Conservation (phyloP, 2,888 invertebrate species). For the Ormyrus labotus region DNA sequence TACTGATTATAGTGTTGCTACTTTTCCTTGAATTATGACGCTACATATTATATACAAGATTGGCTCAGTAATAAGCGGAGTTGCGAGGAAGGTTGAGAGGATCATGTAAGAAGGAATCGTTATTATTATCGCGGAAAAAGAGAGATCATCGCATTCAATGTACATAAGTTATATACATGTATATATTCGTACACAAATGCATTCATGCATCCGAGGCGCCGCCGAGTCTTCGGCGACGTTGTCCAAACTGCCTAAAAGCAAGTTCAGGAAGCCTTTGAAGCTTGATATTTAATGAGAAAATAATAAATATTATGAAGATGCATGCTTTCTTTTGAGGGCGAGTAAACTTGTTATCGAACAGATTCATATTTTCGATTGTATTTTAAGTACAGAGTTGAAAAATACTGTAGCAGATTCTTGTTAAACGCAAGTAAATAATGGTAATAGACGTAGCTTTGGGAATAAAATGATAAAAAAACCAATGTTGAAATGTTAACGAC, state of each 20-base stretch:
- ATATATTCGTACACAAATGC: conserved; percentile 2
- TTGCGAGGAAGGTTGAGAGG: background rate
- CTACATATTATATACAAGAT: background rate
- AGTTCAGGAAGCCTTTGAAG: conserved; percentile 53
- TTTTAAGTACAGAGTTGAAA: conserved; percentile 51
- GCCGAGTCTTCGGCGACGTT: conserved; percentile 32
- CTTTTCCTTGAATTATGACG: conserved; percentile 16
- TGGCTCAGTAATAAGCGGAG: no score
- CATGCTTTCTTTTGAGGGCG: conserved; percentile 49
- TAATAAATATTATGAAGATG: conserved; percentile 11
- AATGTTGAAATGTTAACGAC: conserved; percentile 19
- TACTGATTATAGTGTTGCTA: conserved; percentile 15
- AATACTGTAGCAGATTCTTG: conserved; percentile 40
- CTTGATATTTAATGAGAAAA: conserved; percentile 24
- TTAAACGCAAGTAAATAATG: conserved; percentile 35
- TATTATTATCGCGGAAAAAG: conserved; percentile 18
- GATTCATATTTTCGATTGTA: conserved; percentile 56
- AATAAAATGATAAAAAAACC: background rate
- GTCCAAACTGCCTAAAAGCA: conserved; percentile 57
- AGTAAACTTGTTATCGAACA: conserved; percentile 49
- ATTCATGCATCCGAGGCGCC: conserved; percentile 33
- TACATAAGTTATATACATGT: conserved; percentile 35
- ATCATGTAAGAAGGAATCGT: conserved; percentile 6
- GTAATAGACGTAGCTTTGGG: conserved; percentile 11
- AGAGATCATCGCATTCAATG: conserved; percentile 44